A percentile compares a stretch with the other conserved stretches of the same genome.
phyloP scores from a whole-genome alignment of 1,140 invertebrate genomes.

The Pachyrhynchus sulphureomaculatus region DNA sequence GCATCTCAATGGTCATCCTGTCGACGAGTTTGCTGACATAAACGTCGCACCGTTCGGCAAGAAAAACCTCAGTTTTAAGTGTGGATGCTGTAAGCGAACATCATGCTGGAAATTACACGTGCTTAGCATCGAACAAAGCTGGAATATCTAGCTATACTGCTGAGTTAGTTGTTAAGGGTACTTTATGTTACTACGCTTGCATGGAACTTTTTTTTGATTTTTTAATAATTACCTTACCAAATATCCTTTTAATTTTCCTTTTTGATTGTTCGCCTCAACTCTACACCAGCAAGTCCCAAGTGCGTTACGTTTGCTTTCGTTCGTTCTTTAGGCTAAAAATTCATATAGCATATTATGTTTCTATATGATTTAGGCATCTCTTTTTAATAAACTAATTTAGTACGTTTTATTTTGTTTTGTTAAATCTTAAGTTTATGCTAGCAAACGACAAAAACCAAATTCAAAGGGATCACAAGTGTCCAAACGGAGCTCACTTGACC shows the following conservation, averaged over 20 bases:
- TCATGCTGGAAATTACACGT: slow-evolving; percentile 75
- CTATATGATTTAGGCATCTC: too few relatives aligned
- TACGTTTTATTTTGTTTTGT: too few relatives aligned
- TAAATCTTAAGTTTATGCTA: too few relatives aligned
- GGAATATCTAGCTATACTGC: slow-evolving; percentile 66
- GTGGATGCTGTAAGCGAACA: slow-evolving; percentile 73
- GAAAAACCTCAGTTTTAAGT: slow-evolving; percentile 69
- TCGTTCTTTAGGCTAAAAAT: too few relatives aligned
- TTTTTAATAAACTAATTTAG: too few relatives aligned
- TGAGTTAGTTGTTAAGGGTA: slow-evolving; percentile 72
- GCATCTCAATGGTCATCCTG: slow-evolving; percentile 52
- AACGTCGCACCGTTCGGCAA: slow-evolving; percentile 60
- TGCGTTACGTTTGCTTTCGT: too few relatives aligned
- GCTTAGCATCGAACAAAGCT: slow-evolving; percentile 69
- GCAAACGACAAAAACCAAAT: too few relatives aligned
- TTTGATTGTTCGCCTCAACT: not conserved
- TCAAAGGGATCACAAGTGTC: too few relatives aligned
- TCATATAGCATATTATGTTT: too few relatives aligned
- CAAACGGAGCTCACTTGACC: too few relatives aligned
- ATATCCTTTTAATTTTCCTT: not conserved
- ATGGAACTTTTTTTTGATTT: too few relatives aligned
- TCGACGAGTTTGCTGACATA: slow-evolving; percentile 26
- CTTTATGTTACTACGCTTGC: slow-evolving; percentile 27
- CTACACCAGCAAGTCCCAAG: too few relatives aligned
- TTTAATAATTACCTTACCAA: slow-evolving; percentile 3